Evolutionary conservation across 2,113 vertebrate genomes (phyloP), one percentile per base, ranked within the genome.

Genomic region (Onychostruthus taczanowskii): DNA sequence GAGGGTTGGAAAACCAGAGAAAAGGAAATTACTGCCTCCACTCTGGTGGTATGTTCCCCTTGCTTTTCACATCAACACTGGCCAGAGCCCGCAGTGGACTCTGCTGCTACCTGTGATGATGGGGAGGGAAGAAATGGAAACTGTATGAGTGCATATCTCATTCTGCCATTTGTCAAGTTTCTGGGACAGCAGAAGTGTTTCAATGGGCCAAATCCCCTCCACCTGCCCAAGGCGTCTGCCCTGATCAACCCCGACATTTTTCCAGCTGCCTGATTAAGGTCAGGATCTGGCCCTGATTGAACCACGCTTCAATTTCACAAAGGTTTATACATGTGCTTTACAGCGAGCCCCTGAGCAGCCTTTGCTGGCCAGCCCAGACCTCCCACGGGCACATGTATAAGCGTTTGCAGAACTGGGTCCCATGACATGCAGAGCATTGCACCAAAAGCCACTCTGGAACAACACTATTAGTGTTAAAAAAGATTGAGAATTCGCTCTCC

Each of bases 391-490:
- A 72, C 20, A 3, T 7, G 63, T 58, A 0, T 20, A 91, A 91
- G 63, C 16, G 33, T 87, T 69, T 89, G 94, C 75, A 88, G 91
- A 80, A 62, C 77, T 22, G 78, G 66, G 87, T 61, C 83, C 63
- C 85, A 53, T 66, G 73, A 18, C 37, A 52, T 1, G 3, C 77
- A 79, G 75, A 93, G 88, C 81, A 17, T 9, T 80, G 85, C 1
- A 8, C 66, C 63, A 18, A 86, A 82, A 94, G 93, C 84, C 90
- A 78, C 52, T 94, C 91, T 79, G 87, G 97, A 97, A 93, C 67
- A 94, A 93, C 91, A 97, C 96, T 68, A 13, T 96, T 98, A 98
- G 98, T 98, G 97, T 98, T 97, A 89, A 79, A 83, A 95, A 95
- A 89, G 44, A 86, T n/a, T 14, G 85, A 93, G 94, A 95, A 95